Evolutionary conservation across 2,888 invertebrate species (phyloP), one percentile per base, ranked within the genome.

Genomic region (Cylindroiulus punctatus): DNA sequence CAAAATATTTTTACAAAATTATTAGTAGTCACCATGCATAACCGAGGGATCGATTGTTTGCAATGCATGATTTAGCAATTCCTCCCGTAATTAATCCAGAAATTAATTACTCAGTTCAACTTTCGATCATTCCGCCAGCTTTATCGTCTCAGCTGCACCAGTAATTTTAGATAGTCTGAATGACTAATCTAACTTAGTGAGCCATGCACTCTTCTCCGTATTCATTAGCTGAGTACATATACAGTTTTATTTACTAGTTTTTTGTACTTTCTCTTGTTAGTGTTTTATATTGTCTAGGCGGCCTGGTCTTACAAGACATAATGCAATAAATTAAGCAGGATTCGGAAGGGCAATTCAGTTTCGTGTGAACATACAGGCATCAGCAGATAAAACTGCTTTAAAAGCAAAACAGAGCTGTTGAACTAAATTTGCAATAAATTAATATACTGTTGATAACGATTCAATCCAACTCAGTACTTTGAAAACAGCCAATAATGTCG

Each of bases 151-250:
- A 36, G 36, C 36, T 22, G 8, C 7, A 2, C 7, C 65, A 26
- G 65, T 22, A 65, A 65, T 26, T 65, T 65, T 44, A 22, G n/a
- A 65, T 65, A 22, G 22, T 65, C n/a, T 65, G 65, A 65, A 22
- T 65, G 65, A 26, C 26, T 65, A 65, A 65, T 57, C n/a, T n/a
- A n/a, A 3, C 19, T 17, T 17, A 57, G 52, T 57, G n/a, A 36
- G 7, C 36, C 36, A 2, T 1, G n/a, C n/a, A 57, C 5, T 65
- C 65, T 44, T 65, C 65, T 65, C 22, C n/a, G n/a, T 4, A 65
- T 65, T 65, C 65, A 65, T 65, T 65, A 65, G 65, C 22, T 22
- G 65, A 65, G 22, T 22, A 65, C 65, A n/a, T 65, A n/a, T n/a
- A 26, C 26, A 22, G n/a, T 65, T 65, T 65, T 65, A 65, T 65